Evolutionary conservation across 2,888 invertebrate species (phyloP).

Genomic region (Diogma glabrata): DNA sequence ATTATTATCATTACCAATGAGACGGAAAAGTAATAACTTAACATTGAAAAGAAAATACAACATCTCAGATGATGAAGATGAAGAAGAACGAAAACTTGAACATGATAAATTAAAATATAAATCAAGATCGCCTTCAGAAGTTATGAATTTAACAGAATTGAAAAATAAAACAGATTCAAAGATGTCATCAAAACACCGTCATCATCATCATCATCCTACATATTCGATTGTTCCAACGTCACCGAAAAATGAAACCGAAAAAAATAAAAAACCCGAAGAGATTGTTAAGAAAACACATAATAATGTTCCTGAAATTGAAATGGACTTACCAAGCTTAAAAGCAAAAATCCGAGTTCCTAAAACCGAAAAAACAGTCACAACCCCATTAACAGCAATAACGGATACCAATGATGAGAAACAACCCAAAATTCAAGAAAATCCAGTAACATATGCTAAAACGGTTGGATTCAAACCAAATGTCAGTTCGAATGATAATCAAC

Average conservation of each 20-base stretch:
- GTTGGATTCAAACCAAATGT: constrained; percentile 35
- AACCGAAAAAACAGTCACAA: constrained; percentile 19
- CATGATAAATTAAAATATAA: too few species aligned
- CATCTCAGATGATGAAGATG: constrained; percentile 3
- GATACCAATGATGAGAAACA: background rate
- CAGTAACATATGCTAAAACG: constrained; percentile 33
- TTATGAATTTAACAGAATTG: too few species aligned
- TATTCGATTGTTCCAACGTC: background rate
- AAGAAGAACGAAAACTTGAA: background rate
- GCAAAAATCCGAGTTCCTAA: constrained; percentile 25
- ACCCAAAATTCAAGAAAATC: constrained; percentile 13
- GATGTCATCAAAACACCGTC: too few species aligned
- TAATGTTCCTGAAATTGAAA: constrained; percentile 32
- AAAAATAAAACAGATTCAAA: too few species aligned
- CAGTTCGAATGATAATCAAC: constrained; percentile 17
- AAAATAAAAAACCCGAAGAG: too few species aligned
- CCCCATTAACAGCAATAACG: constrained; percentile 8
- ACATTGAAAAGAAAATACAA: constrained; percentile 7
- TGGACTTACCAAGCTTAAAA: constrained; percentile 30
- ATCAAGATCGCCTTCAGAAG: background rate
- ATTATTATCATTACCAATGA: background rate
- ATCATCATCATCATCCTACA: constrained; percentile 1
- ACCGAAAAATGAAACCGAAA: background rate
- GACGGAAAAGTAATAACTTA: background rate
- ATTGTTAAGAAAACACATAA: too few species aligned